phyloP scores from a whole-genome alignment of 2,888 invertebrate species.

The Scotopteryx bipunctaria region DNA sequence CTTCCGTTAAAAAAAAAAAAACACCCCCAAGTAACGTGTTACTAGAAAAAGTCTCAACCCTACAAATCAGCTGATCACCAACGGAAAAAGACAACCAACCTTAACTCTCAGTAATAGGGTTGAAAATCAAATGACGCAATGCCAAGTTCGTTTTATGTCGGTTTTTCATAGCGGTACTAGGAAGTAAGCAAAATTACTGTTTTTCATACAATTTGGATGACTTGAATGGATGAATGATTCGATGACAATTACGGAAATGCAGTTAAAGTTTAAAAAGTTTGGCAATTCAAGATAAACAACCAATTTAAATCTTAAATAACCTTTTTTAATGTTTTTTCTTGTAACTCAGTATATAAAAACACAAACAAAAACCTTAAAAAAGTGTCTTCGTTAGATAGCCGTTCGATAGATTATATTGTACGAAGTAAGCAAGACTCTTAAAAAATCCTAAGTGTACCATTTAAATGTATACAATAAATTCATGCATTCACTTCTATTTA shows the following conservation, averaged over 20 bases:
- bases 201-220: conserved; percentile 21
- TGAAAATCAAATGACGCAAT: conserved; percentile 11
- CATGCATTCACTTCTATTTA: no score
- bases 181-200: conserved; percentile 20
- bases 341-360: no score
- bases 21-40: conserved; percentile 38
- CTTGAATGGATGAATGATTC: conserved; percentile 19
- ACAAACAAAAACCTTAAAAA: no score
- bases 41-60: conserved; percentile 38
- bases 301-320: no score
- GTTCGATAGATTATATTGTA: no score
- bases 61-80: conserved; percentile 46
- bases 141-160: neutral
- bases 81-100: conserved; percentile 10
- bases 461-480: no score
- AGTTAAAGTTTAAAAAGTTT: no score
- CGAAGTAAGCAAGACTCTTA: no score
- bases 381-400: no score
- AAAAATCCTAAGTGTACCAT: no score
- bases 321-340: no score
- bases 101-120: fast-evolving
- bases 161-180: conserved; percentile 16
- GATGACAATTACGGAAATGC: neutral
- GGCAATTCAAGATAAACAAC: no score
- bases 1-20: conserved; percentile 51